Conservation (phyloP, 2,888 invertebrate species). For the Drosophila putrida region DNA sequence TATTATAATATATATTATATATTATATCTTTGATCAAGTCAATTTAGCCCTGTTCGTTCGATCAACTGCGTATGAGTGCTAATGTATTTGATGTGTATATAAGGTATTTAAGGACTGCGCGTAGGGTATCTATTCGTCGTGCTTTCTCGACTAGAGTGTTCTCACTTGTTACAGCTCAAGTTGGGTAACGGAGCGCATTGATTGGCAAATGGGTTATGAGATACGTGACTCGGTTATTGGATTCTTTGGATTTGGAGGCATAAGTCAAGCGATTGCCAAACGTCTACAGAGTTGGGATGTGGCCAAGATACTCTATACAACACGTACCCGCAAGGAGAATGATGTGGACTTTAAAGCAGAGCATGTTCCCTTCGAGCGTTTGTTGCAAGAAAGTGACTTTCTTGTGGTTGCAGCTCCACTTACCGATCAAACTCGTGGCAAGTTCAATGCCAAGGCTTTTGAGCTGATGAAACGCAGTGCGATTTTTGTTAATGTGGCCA, state of each 20-base stretch:
- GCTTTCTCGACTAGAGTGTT: neutral
- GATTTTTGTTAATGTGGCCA: slow-evolving; percentile 94
- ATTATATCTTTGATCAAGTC: no score
- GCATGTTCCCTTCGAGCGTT: slow-evolving; percentile 89
- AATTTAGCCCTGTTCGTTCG: no score
- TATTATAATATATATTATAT: no score
- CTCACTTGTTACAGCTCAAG: slow-evolving; percentile 85
- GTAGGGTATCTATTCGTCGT: neutral
- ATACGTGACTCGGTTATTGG: slow-evolving; percentile 93
- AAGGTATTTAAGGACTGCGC: neutral
- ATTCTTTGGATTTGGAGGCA: slow-evolving; percentile 93
- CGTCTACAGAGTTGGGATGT: slow-evolving; percentile 92
- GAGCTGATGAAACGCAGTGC: slow-evolving; percentile 93
- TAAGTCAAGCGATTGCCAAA: slow-evolving; percentile 92
- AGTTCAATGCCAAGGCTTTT: slow-evolving; percentile 93
- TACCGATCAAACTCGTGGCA: slow-evolving; percentile 90
- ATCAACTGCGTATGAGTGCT: no score
- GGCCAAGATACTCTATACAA: slow-evolving; percentile 90
- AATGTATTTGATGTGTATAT: neutral
- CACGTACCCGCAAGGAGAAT: slow-evolving; percentile 87
- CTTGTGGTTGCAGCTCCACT: slow-evolving; percentile 93
- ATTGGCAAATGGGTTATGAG: slow-evolving; percentile 93
- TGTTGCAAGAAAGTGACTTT: slow-evolving; percentile 93
- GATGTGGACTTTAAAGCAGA: slow-evolving; percentile 89
- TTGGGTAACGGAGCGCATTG: slow-evolving; percentile 89